Percentiles rank a stretch among this genome's conserved stretches.
phyloP scores from a whole-genome alignment of 2,113 vertebrate genomes.

The Bothrops jararaca region DNA sequence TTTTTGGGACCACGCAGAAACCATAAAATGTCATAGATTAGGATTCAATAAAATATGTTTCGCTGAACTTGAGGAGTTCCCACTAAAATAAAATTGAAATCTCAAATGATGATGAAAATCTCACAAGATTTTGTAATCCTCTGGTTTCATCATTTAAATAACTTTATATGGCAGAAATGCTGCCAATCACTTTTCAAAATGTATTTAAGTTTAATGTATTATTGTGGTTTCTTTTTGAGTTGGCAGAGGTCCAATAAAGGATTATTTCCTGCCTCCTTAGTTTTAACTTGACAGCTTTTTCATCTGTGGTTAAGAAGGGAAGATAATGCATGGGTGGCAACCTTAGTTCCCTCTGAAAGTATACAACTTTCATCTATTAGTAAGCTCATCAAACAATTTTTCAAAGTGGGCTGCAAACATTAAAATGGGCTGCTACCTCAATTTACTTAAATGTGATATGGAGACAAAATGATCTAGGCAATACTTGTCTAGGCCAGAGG shows the following conservation, averaged over 20 bases:
- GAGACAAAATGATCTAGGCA: background rate
- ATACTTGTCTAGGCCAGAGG: too few relatives aligned
- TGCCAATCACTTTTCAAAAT: background rate
- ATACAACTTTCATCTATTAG: background rate
- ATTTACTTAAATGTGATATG: constrained; percentile 19
- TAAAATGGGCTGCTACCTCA: constrained; percentile 24
- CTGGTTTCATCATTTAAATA: background rate
- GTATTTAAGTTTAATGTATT: constrained; percentile 16
- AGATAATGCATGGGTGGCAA: constrained; percentile 8
- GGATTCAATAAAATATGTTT: background rate
- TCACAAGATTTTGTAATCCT: background rate
- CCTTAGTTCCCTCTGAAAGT: background rate
- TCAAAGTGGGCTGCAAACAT: constrained; percentile 2
- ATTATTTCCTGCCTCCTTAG: background rate
- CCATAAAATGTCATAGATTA: background rate
- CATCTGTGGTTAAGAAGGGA: background rate
- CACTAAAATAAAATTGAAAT: background rate
- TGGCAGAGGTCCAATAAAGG: constrained; percentile 38
- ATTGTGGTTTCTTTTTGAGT: constrained; percentile 38
- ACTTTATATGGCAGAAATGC: background rate
- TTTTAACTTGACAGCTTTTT: constrained; percentile 18
- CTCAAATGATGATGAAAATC: background rate
- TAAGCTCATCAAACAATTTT: background rate
- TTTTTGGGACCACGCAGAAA: background rate
- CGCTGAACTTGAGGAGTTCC: background rate